Evolutionary conservation across 1,140 invertebrate genomes (phyloP).

Genomic region (Hormaphis cornu): DNA sequence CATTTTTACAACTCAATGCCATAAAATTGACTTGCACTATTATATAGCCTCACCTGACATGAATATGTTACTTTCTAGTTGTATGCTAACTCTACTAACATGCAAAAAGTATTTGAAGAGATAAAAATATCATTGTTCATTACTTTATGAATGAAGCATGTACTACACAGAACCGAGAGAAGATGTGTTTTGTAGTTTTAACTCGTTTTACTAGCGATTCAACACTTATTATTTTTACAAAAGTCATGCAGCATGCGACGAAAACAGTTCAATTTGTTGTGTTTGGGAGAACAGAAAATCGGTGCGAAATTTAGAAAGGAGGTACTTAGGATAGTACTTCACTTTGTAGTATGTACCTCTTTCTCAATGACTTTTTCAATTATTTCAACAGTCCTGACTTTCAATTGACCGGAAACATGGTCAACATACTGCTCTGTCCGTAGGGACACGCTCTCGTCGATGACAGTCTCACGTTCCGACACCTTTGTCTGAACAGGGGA

Average conservation of each 20-base stretch:
- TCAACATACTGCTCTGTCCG: conserved; percentile 81
- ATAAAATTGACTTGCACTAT: too few relatives aligned
- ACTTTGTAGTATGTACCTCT: conserved; percentile 59
- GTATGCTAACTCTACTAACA: conserved; percentile 6
- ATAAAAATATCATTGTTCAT: not conserved
- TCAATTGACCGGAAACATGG: conserved; percentile 69
- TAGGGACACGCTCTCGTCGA: conserved; percentile 75
- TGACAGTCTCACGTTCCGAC: conserved; percentile 75
- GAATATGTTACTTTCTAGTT: too few relatives aligned
- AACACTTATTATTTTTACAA: too few relatives aligned
- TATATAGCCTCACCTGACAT: too few relatives aligned
- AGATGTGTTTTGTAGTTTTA: not conserved
- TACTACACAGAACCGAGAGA: not conserved
- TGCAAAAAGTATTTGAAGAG: not conserved
- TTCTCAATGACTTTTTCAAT: conserved; percentile 90
- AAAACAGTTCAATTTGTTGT: not conserved
- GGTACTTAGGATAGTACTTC: conserved; percentile 9
- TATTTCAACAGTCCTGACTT: conserved; percentile 80
- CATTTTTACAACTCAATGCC: not conserved
- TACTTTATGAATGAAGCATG: too few relatives aligned
- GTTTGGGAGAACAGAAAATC: not conserved
- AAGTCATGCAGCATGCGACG: conserved; percentile 13
- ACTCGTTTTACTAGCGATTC: not conserved
- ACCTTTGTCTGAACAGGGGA: conserved; percentile 68
- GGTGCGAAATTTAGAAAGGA: conserved; percentile 28